A percentile compares a stretch with the other conserved stretches of the same genome.
These are phyloP conservation scores for Gallirallus australis DNA, from an alignment of 2,797 vertebrate species.

Conservation along the genomic window DNA sequence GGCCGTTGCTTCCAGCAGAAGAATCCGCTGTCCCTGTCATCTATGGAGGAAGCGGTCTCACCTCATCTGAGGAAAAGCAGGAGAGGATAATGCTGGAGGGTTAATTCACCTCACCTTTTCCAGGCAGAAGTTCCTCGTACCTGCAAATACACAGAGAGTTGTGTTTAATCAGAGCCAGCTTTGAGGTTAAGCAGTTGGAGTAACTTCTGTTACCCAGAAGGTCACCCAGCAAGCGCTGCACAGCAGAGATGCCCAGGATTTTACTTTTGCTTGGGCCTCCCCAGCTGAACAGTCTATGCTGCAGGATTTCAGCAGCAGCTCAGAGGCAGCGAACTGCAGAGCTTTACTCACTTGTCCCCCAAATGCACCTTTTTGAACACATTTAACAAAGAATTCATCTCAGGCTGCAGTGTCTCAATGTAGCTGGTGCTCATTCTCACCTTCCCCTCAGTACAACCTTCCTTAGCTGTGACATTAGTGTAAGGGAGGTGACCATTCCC, in stretches of 20 bases:
- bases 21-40: conserved; percentile 39
- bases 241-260: background rate
- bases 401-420: background rate
- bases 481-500: background rate
- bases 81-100: background rate
- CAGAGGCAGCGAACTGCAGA: background rate
- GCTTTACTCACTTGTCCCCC: background rate
- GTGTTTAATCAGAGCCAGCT: background rate
- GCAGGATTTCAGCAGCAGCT: background rate
- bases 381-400: background rate
- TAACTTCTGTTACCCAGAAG: background rate
- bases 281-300: background rate
- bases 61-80: conserved; percentile 57
- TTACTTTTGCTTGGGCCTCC: background rate
- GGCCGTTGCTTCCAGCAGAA: conserved; percentile 15
- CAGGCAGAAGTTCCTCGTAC: conserved; percentile 9
- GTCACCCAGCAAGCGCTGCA: fast-evolving
- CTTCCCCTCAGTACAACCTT: background rate
- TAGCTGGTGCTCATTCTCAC: background rate
- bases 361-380: background rate
- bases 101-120: background rate
- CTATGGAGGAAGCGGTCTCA: conserved; percentile 49
- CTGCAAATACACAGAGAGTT: conserved; percentile 38
- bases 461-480: background rate
- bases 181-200: background rate